Conservation (phyloP, 2,113 vertebrate genomes). For the Atrichornis clamosus region DNA sequence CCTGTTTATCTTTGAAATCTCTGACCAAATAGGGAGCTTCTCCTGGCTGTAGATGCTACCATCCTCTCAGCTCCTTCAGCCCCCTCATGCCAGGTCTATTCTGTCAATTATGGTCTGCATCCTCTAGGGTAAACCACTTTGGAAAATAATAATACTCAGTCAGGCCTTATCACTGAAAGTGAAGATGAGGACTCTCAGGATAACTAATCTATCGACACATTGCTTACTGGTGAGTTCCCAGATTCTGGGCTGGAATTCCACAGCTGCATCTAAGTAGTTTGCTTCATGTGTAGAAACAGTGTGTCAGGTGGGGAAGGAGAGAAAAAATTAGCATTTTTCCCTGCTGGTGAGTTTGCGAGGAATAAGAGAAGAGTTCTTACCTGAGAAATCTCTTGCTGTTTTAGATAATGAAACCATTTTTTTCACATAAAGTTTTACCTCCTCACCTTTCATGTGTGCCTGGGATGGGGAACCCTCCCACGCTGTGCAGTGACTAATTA, state of each 20-base stretch:
- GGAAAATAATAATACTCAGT: not conserved
- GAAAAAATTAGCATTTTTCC: not conserved
- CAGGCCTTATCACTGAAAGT: not conserved
- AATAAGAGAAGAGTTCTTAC: not conserved
- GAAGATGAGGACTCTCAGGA: not conserved
- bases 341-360: not conserved
- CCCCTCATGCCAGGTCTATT: not conserved
- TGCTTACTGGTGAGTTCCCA: not conserved
- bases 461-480: not conserved
- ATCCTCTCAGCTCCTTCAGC: not conserved
- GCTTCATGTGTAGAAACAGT: not conserved
- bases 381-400: not conserved
- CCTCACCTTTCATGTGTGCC: not conserved
- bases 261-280: not conserved
- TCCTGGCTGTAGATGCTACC: not conserved
- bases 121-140: not conserved
- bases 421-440: not conserved
- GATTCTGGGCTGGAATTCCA: not conserved
- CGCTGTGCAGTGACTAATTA: not conserved
- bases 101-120: not conserved
- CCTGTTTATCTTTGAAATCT: not conserved
- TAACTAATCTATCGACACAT: not conserved
- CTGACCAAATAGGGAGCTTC: not conserved
- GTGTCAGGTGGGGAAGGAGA: not conserved
- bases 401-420: slow-evolving; percentile 14